Evolutionary conservation across 2,113 vertebrate species (phyloP), one percentile per base, ranked within the genome.

Genomic region (Chloroceryle aenea): DNA sequence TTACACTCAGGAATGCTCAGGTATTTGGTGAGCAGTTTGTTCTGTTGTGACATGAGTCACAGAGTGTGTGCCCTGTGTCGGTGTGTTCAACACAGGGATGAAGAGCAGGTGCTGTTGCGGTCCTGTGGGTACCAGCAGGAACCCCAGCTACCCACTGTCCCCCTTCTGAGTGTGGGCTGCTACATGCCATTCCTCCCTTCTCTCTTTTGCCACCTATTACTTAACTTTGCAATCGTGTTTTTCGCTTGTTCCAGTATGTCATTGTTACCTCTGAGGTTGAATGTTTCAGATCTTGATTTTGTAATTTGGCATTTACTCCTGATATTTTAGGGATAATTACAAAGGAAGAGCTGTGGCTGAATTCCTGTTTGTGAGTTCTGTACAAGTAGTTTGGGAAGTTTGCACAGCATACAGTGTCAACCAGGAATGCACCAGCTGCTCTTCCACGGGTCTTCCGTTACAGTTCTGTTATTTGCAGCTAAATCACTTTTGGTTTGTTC

Each of bases 191-290:
- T 52, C 8, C 4, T 14, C 53, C 68, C 14, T 42, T 63, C 34
- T 77, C 14, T 38, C 43, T 81, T 84, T 76, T 1, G 2, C 29
- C 45, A 12, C 16, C 12, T n/a, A 4, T 7, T 61, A 61, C 10
- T 45, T 50, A 69, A 32, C 2, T 1, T 13, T 67, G 53, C 43
- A 22, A 2, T 92, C 0, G 0, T 38, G 32, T 5, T 45, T 88
- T 14, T 52, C 5, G 4, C 29, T 61, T 61, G 14, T 69, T 87
- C 40, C 26, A 29, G 2, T 38, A 23, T 9, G 17, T 6, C 27
- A 64, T 42, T 18, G 0, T 62, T 78, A 47, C 26, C 29, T 27
- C 58, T 34, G 12, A 32, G 38, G 18, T 25, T 36, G 15, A 71
- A 26, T 32, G 29, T 66, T 87, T 69, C 40, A 32, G 10, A 8